phyloP scores from a whole-genome alignment of 2,888 invertebrate species.

The Cerceris rybyensis region DNA sequence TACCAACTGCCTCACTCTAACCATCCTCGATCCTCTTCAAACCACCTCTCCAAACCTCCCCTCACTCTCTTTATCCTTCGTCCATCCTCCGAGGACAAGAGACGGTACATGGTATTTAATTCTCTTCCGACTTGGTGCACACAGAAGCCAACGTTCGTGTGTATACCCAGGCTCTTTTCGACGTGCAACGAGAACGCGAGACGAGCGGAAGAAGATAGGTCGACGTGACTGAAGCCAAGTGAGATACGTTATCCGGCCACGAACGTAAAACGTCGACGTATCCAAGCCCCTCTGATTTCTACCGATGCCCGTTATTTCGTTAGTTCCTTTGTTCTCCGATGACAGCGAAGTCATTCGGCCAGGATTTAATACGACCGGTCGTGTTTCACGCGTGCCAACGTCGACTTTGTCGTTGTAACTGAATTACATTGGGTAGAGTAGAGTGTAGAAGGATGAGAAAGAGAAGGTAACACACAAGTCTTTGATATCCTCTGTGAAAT shows the following conservation, averaged over 20 bases:
- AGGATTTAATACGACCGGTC: too few relatives aligned
- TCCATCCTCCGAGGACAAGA: constrained; percentile 13
- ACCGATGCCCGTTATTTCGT: too few relatives aligned
- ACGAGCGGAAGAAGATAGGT: too few relatives aligned
- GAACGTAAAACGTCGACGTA: too few relatives aligned
- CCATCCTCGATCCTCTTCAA: constrained; percentile 10
- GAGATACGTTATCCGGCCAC: too few relatives aligned
- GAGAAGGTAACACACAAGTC: background rate
- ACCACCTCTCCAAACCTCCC: constrained; percentile 35
- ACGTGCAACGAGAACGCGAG: background rate
- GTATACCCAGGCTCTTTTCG: constrained; percentile 16
- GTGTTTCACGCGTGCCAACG: too few relatives aligned
- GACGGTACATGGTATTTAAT: constrained; percentile 56
- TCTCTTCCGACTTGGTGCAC: constrained; percentile 40
- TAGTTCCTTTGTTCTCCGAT: too few relatives aligned
- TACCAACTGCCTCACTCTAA: constrained; percentile 18
- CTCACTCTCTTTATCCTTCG: background rate
- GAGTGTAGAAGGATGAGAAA: background rate
- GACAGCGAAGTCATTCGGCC: too few relatives aligned
- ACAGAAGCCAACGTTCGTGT: constrained; percentile 24
- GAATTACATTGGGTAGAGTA: background rate
- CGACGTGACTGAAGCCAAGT: too few relatives aligned
- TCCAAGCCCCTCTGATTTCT: too few relatives aligned
- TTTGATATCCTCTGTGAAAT: constrained; percentile 3
- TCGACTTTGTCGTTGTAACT: too few relatives aligned